These are phyloP conservation scores for Apoda limacodes DNA, from an alignment of 2,888 invertebrate species.

Conservation along the genomic window DNA sequence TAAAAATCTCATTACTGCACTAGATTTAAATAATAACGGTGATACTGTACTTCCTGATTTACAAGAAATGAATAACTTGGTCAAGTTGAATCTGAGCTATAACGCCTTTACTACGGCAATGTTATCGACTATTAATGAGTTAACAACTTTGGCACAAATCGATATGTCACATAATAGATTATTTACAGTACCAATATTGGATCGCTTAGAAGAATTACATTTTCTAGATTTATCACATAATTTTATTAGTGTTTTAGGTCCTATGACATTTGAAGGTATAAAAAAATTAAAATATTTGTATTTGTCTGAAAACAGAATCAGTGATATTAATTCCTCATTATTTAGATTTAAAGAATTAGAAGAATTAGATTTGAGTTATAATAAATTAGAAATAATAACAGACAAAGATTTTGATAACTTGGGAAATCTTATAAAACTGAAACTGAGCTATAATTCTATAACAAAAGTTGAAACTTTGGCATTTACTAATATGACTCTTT, in stretches of 20 bases:
- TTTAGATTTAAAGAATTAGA: conserved; percentile 34
- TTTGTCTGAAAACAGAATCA: conserved; percentile 34
- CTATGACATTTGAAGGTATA: conserved; percentile 37
- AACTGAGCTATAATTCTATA: conserved; percentile 34
- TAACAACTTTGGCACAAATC: conserved; percentile 25
- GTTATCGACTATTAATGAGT: conserved; percentile 25
- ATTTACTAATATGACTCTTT: conserved; percentile 24
- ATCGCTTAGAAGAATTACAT: conserved; percentile 26
- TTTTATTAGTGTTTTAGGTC: conserved; percentile 26
- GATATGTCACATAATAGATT: conserved; percentile 37
- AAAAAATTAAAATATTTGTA: conserved; percentile 30
- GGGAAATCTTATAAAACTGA: conserved; percentile 26
- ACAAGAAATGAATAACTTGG: conserved; percentile 25
- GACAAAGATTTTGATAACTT: conserved; percentile 24
- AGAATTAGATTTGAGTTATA: conserved; percentile 31
- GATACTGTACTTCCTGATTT: conserved; percentile 24
- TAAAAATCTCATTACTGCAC: conserved; percentile 13
- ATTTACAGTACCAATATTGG: conserved; percentile 32
- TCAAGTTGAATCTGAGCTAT: conserved; percentile 28
- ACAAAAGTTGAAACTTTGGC: conserved; percentile 23
- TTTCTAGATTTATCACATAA: conserved; percentile 40
- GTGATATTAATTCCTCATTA: conserved; percentile 32
- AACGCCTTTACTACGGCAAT: conserved; percentile 29
- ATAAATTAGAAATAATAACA: conserved; percentile 28
- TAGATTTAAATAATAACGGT: conserved; percentile 30